Percentiles rank a stretch among this genome's conserved stretches.
phyloP scores from a whole-genome alignment of 2,888 invertebrate species.

The Theodoxus fluviatilis region DNA sequence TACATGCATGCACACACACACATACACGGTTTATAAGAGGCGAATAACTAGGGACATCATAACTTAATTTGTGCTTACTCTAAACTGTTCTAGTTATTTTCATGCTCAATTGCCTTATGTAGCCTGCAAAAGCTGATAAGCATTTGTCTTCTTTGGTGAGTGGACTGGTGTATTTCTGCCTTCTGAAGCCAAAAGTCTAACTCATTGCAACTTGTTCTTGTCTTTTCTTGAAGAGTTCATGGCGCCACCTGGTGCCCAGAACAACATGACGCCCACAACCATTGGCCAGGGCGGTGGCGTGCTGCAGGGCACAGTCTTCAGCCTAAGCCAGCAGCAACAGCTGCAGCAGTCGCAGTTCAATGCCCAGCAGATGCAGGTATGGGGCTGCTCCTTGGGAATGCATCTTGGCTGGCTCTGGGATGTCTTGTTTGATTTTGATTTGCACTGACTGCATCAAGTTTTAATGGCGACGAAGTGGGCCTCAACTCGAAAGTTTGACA shows the following conservation, averaged over 20 bases:
- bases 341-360: slow-evolving; percentile 42
- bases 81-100: too few species aligned
- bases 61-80: too few species aligned
- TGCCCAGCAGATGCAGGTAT: slow-evolving; percentile 48
- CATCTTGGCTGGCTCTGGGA: neutral
- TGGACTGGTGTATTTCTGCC: neutral
- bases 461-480: neutral
- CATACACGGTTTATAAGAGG: too few species aligned
- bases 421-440: slow-evolving; percentile 10
- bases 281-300: slow-evolving; percentile 27
- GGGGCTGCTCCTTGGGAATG: slow-evolving; percentile 39
- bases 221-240: slow-evolving; percentile 29
- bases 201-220: neutral
- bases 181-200: neutral
- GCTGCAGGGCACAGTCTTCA: slow-evolving; percentile 18
- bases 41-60: too few species aligned
- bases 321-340: slow-evolving; percentile 27
- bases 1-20: too few species aligned
- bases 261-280: slow-evolving; percentile 22
- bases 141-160: too few species aligned
- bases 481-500: too few species aligned
- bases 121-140: too few species aligned
- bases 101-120: too few species aligned
- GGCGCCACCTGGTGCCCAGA: slow-evolving; percentile 24
- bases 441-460: neutral